Conservation (phyloP, 2,797 vertebrate species). For the Alfaro cultratus region DNA sequence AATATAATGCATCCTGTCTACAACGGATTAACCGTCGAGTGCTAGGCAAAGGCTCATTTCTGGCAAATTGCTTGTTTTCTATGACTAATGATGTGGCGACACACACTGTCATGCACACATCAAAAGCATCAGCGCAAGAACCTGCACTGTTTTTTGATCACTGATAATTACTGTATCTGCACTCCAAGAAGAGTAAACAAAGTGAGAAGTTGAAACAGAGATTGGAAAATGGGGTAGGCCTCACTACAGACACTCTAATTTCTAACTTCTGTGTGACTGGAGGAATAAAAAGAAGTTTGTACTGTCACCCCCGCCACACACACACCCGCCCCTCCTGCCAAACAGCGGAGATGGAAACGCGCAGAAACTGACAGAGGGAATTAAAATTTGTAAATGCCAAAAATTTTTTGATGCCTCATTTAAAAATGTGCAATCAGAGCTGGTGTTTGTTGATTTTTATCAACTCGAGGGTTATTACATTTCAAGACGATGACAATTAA, state of each 20-base stretch:
- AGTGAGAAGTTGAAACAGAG: constrained; percentile 55
- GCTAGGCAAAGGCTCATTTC: constrained; percentile 46
- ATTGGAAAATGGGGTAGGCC: constrained; percentile 7
- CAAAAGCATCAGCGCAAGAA: constrained; percentile 67
- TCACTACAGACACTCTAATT: constrained; percentile 49
- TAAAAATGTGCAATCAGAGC: constrained; percentile 79
- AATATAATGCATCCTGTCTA: constrained; percentile 40
- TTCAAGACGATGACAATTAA: constrained; percentile 82
- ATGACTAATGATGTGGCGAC: constrained; percentile 53
- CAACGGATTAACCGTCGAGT: constrained; percentile 49
- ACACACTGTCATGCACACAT: constrained; percentile 61
- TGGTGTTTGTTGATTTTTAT: constrained; percentile 85
- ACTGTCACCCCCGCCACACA: constrained; percentile 68
- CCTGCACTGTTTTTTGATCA: constrained; percentile 79
- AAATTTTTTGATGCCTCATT: constrained; percentile 71
- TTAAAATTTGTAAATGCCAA: constrained; percentile 80
- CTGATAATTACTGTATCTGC: constrained; percentile 80
- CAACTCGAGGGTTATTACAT: constrained; percentile 82
- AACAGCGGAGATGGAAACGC: constrained; percentile 75
- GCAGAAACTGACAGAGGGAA: constrained; percentile 82
- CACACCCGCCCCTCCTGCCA: background rate
- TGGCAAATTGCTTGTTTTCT: constrained; percentile 59
- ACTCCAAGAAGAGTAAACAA: constrained; percentile 77
- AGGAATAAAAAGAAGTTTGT: constrained; percentile 76
- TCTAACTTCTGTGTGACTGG: constrained; percentile 73